A percentile compares a stretch with the other conserved stretches of the same genome.
Conservation (phyloP, 53 echinoderm and acorn worm genomes). For the Holothuria scabra region DNA sequence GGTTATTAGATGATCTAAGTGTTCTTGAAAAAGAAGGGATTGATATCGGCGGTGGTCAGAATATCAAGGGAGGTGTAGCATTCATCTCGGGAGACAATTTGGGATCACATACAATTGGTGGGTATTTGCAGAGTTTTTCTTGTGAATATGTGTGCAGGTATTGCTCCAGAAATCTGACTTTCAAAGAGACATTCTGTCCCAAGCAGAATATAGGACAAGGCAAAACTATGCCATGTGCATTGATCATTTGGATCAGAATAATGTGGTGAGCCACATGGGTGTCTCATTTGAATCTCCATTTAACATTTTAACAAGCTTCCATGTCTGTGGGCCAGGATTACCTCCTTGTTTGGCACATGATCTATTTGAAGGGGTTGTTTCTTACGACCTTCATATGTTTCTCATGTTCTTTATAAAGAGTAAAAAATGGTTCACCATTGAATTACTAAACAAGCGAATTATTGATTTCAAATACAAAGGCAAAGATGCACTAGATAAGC, state of each 20-base stretch:
- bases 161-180: neutral
- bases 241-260: neutral
- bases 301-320: conserved; percentile 12
- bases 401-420: conserved; percentile 31
- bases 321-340: conserved; percentile 31
- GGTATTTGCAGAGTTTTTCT: conserved; percentile 20
- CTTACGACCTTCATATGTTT: conserved; percentile 35
- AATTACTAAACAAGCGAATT: conserved; percentile 16
- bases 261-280: neutral
- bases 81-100: conserved; percentile 47
- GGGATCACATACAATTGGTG: conserved; percentile 44
- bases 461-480: conserved; percentile 38
- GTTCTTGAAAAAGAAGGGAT: conserved; percentile 21
- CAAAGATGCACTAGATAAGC: conserved; percentile 34
- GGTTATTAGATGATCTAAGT: neutral
- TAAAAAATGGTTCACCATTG: conserved; percentile 18
- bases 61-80: conserved; percentile 33
- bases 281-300: conserved; percentile 21
- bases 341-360: conserved; percentile 41
- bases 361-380: conserved; percentile 44
- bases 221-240: neutral
- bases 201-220: conserved; percentile 11
- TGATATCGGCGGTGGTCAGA: conserved; percentile 11
- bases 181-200: neutral
- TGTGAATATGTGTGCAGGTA: conserved; percentile 19